Evolutionary conservation across 1,140 invertebrate species (phyloP), one percentile per base, ranked within the genome.

Genomic region (Asbolus verrucosus): DNA sequence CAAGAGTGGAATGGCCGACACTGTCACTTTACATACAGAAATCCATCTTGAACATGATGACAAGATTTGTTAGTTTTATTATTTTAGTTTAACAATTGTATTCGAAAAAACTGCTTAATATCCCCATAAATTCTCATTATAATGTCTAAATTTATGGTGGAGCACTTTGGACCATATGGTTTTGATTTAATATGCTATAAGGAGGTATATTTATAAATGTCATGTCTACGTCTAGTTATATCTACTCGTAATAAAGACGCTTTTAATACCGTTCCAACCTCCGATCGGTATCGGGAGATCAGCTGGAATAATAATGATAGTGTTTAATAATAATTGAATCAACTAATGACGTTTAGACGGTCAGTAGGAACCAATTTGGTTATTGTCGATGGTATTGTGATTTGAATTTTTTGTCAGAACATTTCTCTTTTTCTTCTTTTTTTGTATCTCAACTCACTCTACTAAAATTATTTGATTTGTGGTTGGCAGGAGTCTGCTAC

Each of bases 91-190:
- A 54, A 54, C 46, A 54, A 54, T 54, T 54, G 46, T 27, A 27
- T 54, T 54, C 46, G 38, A 65, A 65, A 65, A 65, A 59, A 67
- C 54, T 33, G 69, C 69, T 67, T 71, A 71, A 70, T 66, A 66
- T 61, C 27, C 30, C 30, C 69, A 71, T 71, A 71, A 71, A 71
- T 71, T 71, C 69, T 71, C 69, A 71, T 71, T 71, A 71, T 67
- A 61, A 43, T 67, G 63, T 61, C 63, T 43, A 66, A 67, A 71
- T 71, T 71, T 71, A 71, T 71, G 63, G 69, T 30, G 30, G 62
- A 46, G 18, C 50, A 59, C 36, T 60, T 66, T 61, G 69, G 65
- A 67, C 69, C 69, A 71, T 71, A 71, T 71, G 69, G 69, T 71
- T 67, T 71, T 71, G 69, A 71, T 71, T 71, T 71, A 71, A 71